Evolutionary conservation across 2,888 invertebrate species (phyloP), one percentile per base, ranked within the genome.

Genomic region (Eledona agricola): DNA sequence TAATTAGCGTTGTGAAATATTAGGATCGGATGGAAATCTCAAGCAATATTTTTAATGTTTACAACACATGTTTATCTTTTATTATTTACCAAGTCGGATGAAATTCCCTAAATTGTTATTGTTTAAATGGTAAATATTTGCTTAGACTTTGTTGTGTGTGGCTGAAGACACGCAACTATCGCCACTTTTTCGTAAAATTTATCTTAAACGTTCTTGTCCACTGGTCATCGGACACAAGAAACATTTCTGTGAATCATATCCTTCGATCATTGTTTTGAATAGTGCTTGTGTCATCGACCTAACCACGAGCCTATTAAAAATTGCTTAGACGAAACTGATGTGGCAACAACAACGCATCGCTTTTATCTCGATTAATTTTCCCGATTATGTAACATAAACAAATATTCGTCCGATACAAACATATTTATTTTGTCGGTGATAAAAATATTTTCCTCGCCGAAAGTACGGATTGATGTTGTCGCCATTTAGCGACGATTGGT

Each of bases 341-440:
- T 34, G 34, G 20, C 20, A 34, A 38, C 10, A 11, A 38, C 37
- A 25, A 16, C 37, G 37, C 37, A 25, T 19, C 17, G 13, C 13
- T n/a, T 25, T 38, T 38, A 38, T 38, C 37, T n/a, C 13, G 16
- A 25, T 25, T 38, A 42, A 42, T 42, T 42, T 40, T 42, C 29
- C 29, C 13, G 9, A 29, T 42, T 42, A 42, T 42, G 42, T 29
- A 42, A 42, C 9, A n/a, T 17, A 25, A 16, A 12, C 11, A 38
- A 38, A 34, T 34, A 34, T 20, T 16, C 26, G 10, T 26, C 17
- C 25, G 26, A 7, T 15, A 15, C 12, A 23, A 10, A 38, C 17
- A 25, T 38, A 9, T 38, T 38, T 38, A 25, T 25, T 38, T 38
- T 37, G 23, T 23, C 23, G 16, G n/a, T 16, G 15, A 32, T 32